Conservation (phyloP, 2,113 vertebrate genomes). For the Pygoscelis antarcticus region DNA sequence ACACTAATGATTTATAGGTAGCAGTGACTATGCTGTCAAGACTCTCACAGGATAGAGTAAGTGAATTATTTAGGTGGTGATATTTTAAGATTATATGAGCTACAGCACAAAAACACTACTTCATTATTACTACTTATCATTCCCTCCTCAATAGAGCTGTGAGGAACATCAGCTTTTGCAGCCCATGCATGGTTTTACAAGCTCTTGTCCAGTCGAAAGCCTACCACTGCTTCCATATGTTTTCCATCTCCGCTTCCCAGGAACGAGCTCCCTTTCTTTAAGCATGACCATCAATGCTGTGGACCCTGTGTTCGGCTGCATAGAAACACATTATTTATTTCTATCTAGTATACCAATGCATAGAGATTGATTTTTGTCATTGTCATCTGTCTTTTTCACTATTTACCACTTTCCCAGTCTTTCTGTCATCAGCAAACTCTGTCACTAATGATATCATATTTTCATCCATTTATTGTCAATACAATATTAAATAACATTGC, state of each 20-base stretch:
- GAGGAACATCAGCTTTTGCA: not conserved
- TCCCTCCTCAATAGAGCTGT: rapidly evolving
- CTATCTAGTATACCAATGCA: too few species aligned
- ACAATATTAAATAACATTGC: not conserved
- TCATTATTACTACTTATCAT: not conserved
- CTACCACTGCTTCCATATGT: not conserved
- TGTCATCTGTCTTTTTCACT: not conserved
- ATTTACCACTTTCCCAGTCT: not conserved
- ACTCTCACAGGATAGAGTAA: not conserved
- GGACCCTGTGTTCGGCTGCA: not conserved
- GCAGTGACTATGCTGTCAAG: not conserved
- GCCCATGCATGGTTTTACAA: not conserved
- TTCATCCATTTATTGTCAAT: not conserved
- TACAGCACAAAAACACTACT: not conserved
- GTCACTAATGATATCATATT: not conserved
- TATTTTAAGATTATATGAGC: not conserved
- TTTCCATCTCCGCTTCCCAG: not conserved
- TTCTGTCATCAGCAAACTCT: not conserved
- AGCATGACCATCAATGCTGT: not conserved
- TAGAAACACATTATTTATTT: not conserved
- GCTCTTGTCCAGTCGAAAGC: not conserved
- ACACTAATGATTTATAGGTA: not conserved
- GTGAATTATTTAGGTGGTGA: not conserved
- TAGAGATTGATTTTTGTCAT: not conserved
- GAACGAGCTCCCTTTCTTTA: not conserved